Evolutionary conservation across 2,113 vertebrate species (phyloP).

Genomic region (Xiphorhynchus elegans): DNA sequence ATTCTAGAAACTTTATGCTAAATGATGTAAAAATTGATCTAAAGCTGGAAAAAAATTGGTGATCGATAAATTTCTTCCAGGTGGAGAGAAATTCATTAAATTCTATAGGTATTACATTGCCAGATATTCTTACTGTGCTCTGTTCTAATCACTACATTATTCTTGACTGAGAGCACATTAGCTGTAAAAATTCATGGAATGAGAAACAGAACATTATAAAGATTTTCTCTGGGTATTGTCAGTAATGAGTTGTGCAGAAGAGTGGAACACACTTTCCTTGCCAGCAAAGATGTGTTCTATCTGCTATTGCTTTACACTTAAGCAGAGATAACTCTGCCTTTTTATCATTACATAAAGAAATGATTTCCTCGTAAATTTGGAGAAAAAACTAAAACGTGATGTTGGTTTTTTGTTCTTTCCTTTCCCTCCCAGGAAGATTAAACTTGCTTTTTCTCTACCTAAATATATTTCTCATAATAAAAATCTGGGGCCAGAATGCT

Average conservation of each 20-base stretch:
- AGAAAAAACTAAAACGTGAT: neutral
- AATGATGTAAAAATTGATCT: slow-evolving; percentile 72
- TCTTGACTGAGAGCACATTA: slow-evolving; percentile 75
- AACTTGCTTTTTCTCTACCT: neutral
- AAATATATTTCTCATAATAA: neutral
- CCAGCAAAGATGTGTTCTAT: slow-evolving; percentile 56
- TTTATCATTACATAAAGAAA: slow-evolving; percentile 42
- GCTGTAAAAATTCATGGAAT: slow-evolving; percentile 79
- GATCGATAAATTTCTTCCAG: slow-evolving; percentile 76
- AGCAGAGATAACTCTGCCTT: slow-evolving; percentile 37
- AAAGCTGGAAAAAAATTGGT: slow-evolving; percentile 62
- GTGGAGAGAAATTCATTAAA: slow-evolving; percentile 71
- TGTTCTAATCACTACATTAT: slow-evolving; percentile 74
- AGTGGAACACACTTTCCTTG: slow-evolving; percentile 61
- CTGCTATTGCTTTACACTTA: slow-evolving; percentile 61
- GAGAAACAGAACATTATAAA: slow-evolving; percentile 73
- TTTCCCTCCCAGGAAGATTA: neutral
- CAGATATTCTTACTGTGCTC: slow-evolving; percentile 60
- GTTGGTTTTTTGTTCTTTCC: neutral
- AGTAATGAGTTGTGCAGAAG: slow-evolving; percentile 75
- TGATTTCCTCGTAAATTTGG: slow-evolving; percentile 45
- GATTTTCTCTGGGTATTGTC: slow-evolving; percentile 72
- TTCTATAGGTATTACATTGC: slow-evolving; percentile 59
- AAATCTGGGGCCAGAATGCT: neutral
- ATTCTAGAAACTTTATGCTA: slow-evolving; percentile 65